Evolutionary conservation across 2,113 vertebrate genomes (phyloP).

Genomic region (Panthera leo): DNA sequence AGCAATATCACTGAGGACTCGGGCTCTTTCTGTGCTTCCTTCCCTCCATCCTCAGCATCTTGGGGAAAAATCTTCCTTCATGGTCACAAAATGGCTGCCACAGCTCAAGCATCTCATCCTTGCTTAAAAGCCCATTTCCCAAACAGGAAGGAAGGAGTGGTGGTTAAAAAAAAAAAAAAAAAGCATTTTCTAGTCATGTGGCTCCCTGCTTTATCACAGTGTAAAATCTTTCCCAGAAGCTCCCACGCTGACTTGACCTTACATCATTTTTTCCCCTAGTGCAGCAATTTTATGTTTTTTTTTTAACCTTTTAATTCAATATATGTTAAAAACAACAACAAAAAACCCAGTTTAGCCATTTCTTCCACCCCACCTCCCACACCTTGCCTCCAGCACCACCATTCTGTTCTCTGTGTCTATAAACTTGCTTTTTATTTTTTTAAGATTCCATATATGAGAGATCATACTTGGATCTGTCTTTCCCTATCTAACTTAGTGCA

Average conservation of each 20-base stretch:
- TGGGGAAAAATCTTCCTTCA: not conserved
- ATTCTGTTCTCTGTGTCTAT: not conserved
- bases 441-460: not conserved
- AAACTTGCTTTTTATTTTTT: not conserved
- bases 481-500: not conserved
- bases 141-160: not conserved
- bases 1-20: not conserved
- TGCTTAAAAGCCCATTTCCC: not conserved
- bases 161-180: not conserved
- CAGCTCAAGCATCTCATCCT: not conserved
- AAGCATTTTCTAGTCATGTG: not conserved
- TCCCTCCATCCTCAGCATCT: not conserved
- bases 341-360: not conserved
- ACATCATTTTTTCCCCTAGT: not conserved
- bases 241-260: not conserved
- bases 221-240: not conserved
- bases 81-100: not conserved
- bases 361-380: not conserved
- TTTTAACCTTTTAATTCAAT: not conserved
- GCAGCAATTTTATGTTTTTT: not conserved
- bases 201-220: not conserved
- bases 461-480: not conserved
- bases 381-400: not conserved
- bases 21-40: not conserved
- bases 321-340: not conserved